Percentiles rank a stretch among this genome's conserved stretches.
Conservation (phyloP, 1,140 invertebrate species). For the Bombus sylvicola region DNA sequence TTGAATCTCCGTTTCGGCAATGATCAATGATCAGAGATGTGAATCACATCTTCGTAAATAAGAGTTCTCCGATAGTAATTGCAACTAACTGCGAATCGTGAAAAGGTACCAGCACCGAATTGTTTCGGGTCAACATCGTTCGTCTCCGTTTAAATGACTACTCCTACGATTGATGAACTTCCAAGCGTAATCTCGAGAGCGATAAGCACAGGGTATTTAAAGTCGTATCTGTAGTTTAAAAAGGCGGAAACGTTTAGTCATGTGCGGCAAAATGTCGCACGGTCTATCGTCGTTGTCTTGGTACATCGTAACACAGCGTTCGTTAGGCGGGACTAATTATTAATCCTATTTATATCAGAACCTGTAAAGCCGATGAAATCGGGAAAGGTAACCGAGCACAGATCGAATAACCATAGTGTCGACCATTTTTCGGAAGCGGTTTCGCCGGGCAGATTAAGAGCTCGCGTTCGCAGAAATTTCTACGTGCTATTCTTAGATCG, state of each 20-base stretch:
- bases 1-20: no score
- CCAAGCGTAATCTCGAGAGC: background rate
- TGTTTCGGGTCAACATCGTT: background rate
- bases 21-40: no score
- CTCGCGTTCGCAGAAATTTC: slow-evolving; percentile 26
- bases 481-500: slow-evolving; percentile 28
- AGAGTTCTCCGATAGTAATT: no score
- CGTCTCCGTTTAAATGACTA: background rate
- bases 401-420: background rate
- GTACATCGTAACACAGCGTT: background rate
- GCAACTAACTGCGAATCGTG: no score
- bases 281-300: background rate
- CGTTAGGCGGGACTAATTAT: no score
- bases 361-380: background rate
- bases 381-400: background rate
- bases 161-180: background rate
- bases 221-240: slow-evolving; percentile 1
- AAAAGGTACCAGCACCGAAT: background rate
- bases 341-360: background rate
- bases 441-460: slow-evolving; percentile 11
- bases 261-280: background rate
- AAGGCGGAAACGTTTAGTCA: slow-evolving; percentile 6
- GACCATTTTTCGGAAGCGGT: slow-evolving; percentile 13
- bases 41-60: no score
- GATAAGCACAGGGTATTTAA: slow-evolving; percentile 3